Evolutionary conservation across 2,888 invertebrate species (phyloP).

Genomic region (Mimachlamys varia): DNA sequence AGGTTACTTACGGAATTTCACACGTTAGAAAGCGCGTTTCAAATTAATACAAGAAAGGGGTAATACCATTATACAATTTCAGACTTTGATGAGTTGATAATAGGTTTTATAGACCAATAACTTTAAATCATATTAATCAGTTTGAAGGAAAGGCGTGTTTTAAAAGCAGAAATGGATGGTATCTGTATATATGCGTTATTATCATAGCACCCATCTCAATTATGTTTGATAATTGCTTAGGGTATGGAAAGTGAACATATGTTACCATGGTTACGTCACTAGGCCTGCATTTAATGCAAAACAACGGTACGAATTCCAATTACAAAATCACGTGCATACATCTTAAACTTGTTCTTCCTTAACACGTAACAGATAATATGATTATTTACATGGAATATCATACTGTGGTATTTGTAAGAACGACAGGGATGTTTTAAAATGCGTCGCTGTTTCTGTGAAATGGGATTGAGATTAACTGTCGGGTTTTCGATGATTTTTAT

Average conservation of each 20-base stretch:
- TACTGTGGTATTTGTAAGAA: not conserved
- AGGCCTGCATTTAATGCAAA: not conserved
- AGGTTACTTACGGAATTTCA: not conserved
- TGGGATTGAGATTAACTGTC: too few species aligned
- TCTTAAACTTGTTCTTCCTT: not conserved
- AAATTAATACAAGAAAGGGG: not conserved
- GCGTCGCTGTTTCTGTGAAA: too few species aligned
- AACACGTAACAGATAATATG: not conserved
- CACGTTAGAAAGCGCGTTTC: not conserved
- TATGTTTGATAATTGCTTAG: not conserved
- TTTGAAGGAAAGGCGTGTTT: slow-evolving; percentile 2
- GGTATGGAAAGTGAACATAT: not conserved
- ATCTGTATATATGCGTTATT: not conserved
- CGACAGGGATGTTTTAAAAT: too few species aligned
- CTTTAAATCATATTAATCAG: not conserved
- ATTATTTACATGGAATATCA: not conserved
- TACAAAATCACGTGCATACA: not conserved
- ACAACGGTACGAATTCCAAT: slow-evolving; percentile 2
- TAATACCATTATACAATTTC: not conserved
- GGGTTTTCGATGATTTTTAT: too few species aligned
- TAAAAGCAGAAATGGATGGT: not conserved
- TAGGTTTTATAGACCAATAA: slow-evolving; percentile 11
- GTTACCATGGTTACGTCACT: not conserved
- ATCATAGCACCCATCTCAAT: not conserved
- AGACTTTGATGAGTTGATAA: not conserved